Evolutionary conservation across 2,113 vertebrate species (phyloP), one percentile per base, ranked within the genome.

Genomic region (Garra rufa): DNA sequence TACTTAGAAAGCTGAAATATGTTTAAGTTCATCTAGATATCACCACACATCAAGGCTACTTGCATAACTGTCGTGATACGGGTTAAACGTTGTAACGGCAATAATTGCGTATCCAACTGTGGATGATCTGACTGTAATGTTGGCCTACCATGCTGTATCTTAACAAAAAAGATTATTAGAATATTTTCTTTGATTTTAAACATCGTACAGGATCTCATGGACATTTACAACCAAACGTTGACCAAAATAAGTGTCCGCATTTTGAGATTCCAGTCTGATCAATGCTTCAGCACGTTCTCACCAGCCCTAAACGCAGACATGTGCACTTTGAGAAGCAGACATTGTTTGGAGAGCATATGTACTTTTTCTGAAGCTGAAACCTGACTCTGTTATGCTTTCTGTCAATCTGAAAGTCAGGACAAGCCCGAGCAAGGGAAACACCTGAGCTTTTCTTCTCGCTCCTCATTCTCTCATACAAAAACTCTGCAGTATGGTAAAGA

Each of bases 351-450:
- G 70, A 88, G 84, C 77, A 77, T 77, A 48, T 74, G 71, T 46
- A 86, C 76, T 83, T 82, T 75, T 88, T 82, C 85, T 88, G 84
- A 85, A 84, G 82, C 69, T 88, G 87, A 88, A 88, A 88, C 87
- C 82, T 28, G 84, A 81, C 81, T 73, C 87, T 88, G 85, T 86
- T 86, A 82, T 88, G 63, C 80, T 82, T 55, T 55, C 80, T 82
- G 84, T 86, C 83, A 88, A 81, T 88, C 81, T 86, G 70, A 84
- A 84, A 77, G 85, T 77, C 73, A 78, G 87, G 85, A 84, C 87
- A 88, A 88, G 87, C 55, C 87, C 28, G 52, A 84, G 87, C 87
- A 88, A 17, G 73, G 73, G 82, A 77, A 84, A 86, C 82, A 76
- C 57, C 85, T 84, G 77, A 83, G 38, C 55, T 61, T 26, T 61